Base-by-base conservation (phyloP, 2,888 invertebrate species). In the Lithophane leautieri region DNA sequence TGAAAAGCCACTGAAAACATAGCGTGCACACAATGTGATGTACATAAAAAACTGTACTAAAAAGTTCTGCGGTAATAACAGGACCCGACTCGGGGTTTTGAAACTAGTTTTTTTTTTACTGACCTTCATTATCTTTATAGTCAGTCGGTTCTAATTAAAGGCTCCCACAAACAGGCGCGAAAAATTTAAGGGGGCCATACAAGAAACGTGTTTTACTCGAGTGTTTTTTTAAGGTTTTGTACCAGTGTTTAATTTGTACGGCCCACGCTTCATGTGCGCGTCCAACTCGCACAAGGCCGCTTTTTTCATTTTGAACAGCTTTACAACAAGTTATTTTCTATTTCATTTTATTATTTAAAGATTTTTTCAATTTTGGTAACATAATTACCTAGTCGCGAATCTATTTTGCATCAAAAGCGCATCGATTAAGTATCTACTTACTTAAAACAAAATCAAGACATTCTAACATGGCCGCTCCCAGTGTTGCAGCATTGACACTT, bases 401-500 rank as follows among this genome's bases (percentile, higher is more conserved):
- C 16, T 52, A 40, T 67, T 40, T 54, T 11, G 12, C 54, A 68
- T 68, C 40, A 52, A 34, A n/a, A n/a, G 0, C 44, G 22, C 12
- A 1, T 42, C 12, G 22, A 61, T 34, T 47, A 11, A 12, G 19
- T 47, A 58, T 22, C 9, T 44, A 34, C 0, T 19, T 7, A 25
- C 34, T 34, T 44, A 7, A 44, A 65, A 47, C 44, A 25, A 62
- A 44, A 65, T 80, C 52, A 52, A 63, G 56, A 52, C 14, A 58
- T 25, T n/a, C n/a, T 19, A 16, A 58, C 19, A 19, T 3, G 40
- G 73, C 73, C 77, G 28, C 73, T 79, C 80, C 84, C 66, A 52
- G 40, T 70, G 62, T 74, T 66, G 71, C 81, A 89, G 68, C 42
- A 86, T 67, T 73, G 74, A 61, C 76, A 78, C 12, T n/a, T 62